Evolutionary conservation across 2,113 vertebrate species (phyloP).

Genomic region (Oreochromis aureus): DNA sequence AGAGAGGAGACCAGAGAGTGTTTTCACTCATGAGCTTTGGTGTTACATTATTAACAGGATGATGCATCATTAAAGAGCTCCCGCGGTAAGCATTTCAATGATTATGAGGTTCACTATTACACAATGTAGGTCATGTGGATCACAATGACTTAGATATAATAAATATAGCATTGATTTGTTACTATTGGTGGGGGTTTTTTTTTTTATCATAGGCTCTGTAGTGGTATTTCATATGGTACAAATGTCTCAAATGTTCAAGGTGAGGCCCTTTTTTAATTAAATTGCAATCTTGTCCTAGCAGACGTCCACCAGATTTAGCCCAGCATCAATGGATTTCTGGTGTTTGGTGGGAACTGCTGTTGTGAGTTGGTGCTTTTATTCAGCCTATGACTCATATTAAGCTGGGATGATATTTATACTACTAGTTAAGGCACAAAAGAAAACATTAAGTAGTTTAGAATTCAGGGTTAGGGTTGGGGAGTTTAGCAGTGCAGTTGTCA

Average conservation of each 20-base stretch:
- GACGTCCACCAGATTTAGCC: not conserved
- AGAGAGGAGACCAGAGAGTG: not conserved
- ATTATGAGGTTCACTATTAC: not conserved
- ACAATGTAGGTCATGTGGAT: not conserved
- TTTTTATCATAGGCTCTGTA: not conserved
- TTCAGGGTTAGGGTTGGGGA: not conserved
- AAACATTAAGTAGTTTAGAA: not conserved
- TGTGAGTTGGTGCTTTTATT: not conserved
- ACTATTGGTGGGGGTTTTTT: not conserved
- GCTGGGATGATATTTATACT: not conserved
- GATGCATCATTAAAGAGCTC: not conserved
- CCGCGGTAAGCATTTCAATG: not conserved
- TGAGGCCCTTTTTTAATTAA: not conserved
- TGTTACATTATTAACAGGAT: not conserved
- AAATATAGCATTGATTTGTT: not conserved
- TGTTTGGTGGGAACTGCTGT: not conserved
- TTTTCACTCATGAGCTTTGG: not conserved
- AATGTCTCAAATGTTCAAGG: not conserved
- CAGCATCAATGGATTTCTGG: not conserved
- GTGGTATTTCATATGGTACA: not conserved
- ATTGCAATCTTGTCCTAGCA: not conserved
- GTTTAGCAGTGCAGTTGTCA: not conserved
- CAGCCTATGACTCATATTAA: not conserved
- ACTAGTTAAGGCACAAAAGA: not conserved
- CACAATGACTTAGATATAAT: not conserved